A percentile compares a stretch with the other conserved stretches of the same genome.
phyloP scores from a whole-genome alignment of 2,797 vertebrate genomes.

The Eidolon dupreanum region DNA sequence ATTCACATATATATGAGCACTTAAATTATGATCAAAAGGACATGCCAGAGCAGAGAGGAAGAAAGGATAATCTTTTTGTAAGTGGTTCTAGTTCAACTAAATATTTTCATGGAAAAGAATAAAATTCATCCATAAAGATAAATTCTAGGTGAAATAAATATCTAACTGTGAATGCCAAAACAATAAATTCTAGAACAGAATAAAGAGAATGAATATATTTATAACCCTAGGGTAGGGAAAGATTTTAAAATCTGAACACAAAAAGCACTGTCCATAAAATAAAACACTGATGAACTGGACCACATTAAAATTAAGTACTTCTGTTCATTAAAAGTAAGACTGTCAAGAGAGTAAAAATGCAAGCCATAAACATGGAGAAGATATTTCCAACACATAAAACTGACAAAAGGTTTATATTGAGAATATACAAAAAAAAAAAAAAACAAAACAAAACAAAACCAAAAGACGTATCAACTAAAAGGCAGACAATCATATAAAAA shows the following conservation, averaged over 20 bases:
- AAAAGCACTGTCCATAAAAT: not conserved
- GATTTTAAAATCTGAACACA: not conserved
- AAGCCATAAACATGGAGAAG: not conserved
- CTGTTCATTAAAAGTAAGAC: not conserved
- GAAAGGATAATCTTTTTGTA: not conserved
- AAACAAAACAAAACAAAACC: not conserved
- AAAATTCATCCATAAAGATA: conserved; percentile 10
- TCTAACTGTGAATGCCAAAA: not conserved
- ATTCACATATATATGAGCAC: not conserved
- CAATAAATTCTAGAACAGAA: not conserved
- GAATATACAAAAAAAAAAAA: not conserved
- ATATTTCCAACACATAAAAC: not conserved
- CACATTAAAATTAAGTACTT: not conserved
- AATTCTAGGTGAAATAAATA: not conserved
- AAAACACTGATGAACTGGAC: not conserved
- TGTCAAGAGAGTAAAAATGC: not conserved
- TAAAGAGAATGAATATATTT: not conserved
- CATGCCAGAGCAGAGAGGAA: not conserved
- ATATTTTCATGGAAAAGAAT: not conserved
- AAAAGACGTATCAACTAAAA: not conserved
- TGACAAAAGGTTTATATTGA: not conserved
- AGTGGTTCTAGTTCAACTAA: not conserved
- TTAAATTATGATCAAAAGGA: not conserved
- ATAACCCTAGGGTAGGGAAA: not conserved
- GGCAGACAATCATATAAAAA: not conserved